These are phyloP conservation scores for Hyphantria cunea DNA, from an alignment of 1,140 invertebrate species.

Conservation along the genomic window DNA sequence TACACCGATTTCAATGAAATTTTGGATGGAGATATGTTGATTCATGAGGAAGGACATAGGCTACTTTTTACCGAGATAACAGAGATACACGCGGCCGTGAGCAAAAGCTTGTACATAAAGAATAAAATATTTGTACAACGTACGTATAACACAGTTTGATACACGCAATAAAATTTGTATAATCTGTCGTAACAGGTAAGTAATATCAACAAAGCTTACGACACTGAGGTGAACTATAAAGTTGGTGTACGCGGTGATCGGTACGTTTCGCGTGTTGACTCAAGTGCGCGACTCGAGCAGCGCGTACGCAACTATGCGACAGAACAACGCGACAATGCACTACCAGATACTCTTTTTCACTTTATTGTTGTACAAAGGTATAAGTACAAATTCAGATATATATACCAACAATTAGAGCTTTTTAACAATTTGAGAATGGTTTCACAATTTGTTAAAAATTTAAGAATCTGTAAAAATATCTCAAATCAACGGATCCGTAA, in stretches of 20 bases:
- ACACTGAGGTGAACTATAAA: constrained; percentile 33
- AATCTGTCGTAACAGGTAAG: constrained; percentile 32
- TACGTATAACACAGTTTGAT: constrained; percentile 29
- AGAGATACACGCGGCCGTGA: no score
- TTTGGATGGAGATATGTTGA: no score
- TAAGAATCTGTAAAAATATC: no score
- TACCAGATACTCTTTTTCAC: neutral
- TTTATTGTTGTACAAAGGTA: neutral
- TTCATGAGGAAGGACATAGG: no score
- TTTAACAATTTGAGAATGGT: no score
- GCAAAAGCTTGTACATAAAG: neutral
- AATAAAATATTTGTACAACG: constrained; percentile 9
- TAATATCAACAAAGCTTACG: constrained; percentile 43
- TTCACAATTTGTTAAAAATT: no score
- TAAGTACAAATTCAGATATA: no score
- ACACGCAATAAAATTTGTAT: constrained; percentile 38
- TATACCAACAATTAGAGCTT: no score
- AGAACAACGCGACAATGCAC: constrained; percentile 21
- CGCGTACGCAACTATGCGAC: constrained; percentile 2
- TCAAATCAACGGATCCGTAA: no score
- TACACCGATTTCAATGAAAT: no score
- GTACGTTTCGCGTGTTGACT: constrained; percentile 45
- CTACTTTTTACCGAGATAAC: constrained; percentile 14
- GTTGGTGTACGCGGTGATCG: constrained; percentile 14
- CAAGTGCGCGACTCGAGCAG: constrained; percentile 37